Evolutionary conservation across 2,113 vertebrate genomes (phyloP).

Genomic region (Myrmecobius fasciatus): DNA sequence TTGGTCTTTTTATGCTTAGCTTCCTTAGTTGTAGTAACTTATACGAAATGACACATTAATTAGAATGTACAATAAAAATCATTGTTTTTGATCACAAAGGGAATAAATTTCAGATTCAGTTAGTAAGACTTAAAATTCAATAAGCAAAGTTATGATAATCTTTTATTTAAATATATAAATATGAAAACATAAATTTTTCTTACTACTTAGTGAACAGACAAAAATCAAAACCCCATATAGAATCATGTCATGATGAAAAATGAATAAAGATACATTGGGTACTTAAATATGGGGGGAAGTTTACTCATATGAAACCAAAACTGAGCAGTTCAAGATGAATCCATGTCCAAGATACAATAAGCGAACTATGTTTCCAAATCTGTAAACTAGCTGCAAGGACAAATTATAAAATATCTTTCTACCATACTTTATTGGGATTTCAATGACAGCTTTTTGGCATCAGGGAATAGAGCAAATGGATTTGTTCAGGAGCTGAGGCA

Average conservation of each 20-base stretch:
- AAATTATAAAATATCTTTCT: constrained; percentile 12
- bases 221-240: background rate
- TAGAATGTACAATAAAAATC: background rate
- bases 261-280: constrained; percentile 34
- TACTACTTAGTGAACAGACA: background rate
- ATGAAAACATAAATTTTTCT: background rate
- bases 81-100: background rate
- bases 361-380: constrained; percentile 19
- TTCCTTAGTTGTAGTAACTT: too few relatives aligned
- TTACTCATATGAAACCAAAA: constrained; percentile 46
- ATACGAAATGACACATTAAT: background rate
- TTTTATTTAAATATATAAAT: constrained; percentile 62
- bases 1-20: too few relatives aligned
- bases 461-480: constrained; percentile 42
- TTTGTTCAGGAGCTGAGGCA: background rate
- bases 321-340: constrained; percentile 30
- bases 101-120: background rate
- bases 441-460: constrained; percentile 48
- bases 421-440: constrained; percentile 29
- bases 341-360: constrained; percentile 28
- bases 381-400: constrained; percentile 29
- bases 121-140: constrained; percentile 41
- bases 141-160: constrained; percentile 20
- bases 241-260: constrained; percentile 23
- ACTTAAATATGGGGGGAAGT: background rate